A percentile compares a stretch with the other conserved stretches of the same genome.
Conservation (phyloP, 2,888 invertebrate genomes). For the Drosophila seclusa region DNA sequence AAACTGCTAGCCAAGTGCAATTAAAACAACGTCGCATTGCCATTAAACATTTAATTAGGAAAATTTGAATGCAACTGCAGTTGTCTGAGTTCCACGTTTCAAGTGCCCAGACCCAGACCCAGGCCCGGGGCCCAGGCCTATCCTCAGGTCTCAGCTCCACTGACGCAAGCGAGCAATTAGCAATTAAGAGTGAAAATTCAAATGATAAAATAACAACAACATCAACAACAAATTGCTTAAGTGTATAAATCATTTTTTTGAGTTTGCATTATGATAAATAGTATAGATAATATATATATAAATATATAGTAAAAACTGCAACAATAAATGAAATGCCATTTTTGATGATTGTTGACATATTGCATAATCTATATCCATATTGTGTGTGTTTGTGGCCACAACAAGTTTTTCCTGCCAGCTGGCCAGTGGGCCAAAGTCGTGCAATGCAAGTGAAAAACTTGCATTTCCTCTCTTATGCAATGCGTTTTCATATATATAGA, state of each 20-base stretch:
- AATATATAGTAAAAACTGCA: background rate
- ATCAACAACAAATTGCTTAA: conserved; percentile 12
- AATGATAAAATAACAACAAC: conserved; percentile 21
- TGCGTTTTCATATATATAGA: conserved; percentile 9
- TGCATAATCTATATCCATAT: conserved; percentile 18
- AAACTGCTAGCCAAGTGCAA: conserved; percentile 49
- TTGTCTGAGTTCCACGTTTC: conserved; percentile 2
- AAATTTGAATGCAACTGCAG: conserved; percentile 73
- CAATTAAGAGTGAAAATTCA: conserved; percentile 68
- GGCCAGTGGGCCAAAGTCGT: conserved; percentile 36
- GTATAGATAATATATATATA: background rate
- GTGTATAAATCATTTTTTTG: conserved; percentile 36
- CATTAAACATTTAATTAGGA: conserved; percentile 75
- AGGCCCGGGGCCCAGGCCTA: conserved; percentile 2
- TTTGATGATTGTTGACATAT: conserved; percentile 20
- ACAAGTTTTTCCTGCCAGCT: conserved; percentile 39
- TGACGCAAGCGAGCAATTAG: conserved; percentile 76
- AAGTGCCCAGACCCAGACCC: background rate
- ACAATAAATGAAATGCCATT: conserved; percentile 36
- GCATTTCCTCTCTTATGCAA: conserved; percentile 50
- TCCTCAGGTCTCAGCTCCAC: conserved; percentile 20
- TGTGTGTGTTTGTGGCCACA: conserved; percentile 2
- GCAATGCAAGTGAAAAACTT: conserved; percentile 31
- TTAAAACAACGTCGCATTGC: conserved; percentile 75
- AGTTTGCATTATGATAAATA: conserved; percentile 7